Evolutionary conservation across 2,113 vertebrate species (phyloP).

Genomic region (Furnarius figulus): DNA sequence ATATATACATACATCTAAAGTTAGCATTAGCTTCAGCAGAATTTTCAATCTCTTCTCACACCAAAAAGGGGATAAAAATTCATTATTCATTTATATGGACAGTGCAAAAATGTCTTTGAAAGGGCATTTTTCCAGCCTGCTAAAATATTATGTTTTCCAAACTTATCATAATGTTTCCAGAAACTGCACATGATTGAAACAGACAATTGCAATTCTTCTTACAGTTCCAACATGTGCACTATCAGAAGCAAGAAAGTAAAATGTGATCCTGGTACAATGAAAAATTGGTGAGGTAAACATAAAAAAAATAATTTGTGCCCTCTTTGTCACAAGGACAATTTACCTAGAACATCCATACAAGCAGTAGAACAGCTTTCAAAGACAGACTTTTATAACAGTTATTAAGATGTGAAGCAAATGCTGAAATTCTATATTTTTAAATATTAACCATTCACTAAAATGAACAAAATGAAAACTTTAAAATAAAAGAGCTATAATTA

Average conservation of each 20-base stretch:
- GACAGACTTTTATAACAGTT: neutral
- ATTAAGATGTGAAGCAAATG: slow-evolving; percentile 10
- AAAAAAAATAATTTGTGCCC: neutral
- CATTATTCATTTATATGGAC: neutral
- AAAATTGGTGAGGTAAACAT: neutral
- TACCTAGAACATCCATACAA: slow-evolving; percentile 6
- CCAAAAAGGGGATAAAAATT: neutral
- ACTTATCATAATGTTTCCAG: neutral
- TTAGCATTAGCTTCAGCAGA: neutral
- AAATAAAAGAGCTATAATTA: neutral
- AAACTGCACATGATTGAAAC: neutral
- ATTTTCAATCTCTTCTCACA: neutral
- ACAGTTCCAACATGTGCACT: neutral
- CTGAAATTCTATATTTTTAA: neutral
- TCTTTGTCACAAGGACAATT: neutral
- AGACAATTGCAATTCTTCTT: neutral
- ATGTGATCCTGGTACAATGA: neutral
- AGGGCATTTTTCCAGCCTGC: neutral
- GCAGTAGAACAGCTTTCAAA: slow-evolving; percentile 1
- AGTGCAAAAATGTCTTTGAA: neutral
- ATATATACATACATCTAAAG: neutral
- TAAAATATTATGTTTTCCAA: neutral
- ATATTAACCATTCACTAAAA: neutral
- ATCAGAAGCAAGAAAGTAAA: neutral
- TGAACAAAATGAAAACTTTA: neutral